Evolutionary conservation across 1,140 invertebrate species (phyloP), one percentile per base, ranked within the genome.

Genomic region (Chironomus striatipennis): DNA sequence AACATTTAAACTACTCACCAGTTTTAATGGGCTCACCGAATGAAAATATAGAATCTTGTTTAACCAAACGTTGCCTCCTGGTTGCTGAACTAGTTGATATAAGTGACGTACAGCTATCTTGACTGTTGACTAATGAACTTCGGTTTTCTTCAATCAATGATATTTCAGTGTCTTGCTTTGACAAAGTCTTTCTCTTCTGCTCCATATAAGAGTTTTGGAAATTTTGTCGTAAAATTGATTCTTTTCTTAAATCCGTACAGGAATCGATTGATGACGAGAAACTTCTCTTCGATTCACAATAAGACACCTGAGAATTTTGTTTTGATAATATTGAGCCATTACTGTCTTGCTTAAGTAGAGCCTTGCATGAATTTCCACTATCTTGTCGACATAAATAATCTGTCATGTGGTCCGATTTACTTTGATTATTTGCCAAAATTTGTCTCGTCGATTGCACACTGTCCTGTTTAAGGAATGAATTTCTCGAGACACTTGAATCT

Each of bases 1-100:
- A n/a, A n/a, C n/a, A n/a, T n/a, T n/a, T n/a, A 8, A 47, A 2
- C n/a, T 18, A 18, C 65, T 70, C 10, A 70, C 65, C 65, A 67
- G 9, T 18, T 70, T 18, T n/a, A 12, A 70, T 70, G 5, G 65
- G 65, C 6, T 70, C 65, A 70, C 65, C 65, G 6, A 82, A 82
- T 21, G 81, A 82, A 43, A 82, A 82, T 10, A 82, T 81, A 42
- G 81, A 82, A 47, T 82, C 81, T 77, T 82, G 81, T 65, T 82
- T 82, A 0, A 82, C 81, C 24, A 82, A 75, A 74, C 81, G 80
- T 75, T 82, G 81, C 7, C 81, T 78, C 34, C 80, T 77, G 7
- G 79, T 78, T 67, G 81, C 81, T 77, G 74, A 64, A 42, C 73
- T 73, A 43, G 42, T 12, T 43, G 73, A 73, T 18, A 73, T 42